phyloP scores from a whole-genome alignment of 1,140 invertebrate species.

The Phymorhynchus buccinoides region DNA sequence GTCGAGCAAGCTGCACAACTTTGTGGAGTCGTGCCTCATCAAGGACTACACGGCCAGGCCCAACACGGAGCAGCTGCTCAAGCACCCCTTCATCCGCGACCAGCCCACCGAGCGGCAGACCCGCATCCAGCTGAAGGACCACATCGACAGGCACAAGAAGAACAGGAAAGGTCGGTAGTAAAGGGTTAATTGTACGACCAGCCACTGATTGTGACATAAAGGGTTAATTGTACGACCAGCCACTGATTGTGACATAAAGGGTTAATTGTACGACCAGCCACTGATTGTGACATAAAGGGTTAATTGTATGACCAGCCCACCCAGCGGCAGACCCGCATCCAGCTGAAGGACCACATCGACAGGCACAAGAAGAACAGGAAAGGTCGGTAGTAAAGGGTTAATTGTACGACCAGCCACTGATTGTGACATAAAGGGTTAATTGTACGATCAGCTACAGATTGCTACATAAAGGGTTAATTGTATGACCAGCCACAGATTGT shows the following conservation, averaged over 20 bases:
- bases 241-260: no score
- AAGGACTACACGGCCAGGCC: slow-evolving; percentile 99
- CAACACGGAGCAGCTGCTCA: slow-evolving; percentile 97
- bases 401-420: no score
- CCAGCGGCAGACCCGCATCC: slow-evolving; percentile 96
- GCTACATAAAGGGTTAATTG: no score
- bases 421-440: no score
- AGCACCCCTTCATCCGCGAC: slow-evolving; percentile 97
- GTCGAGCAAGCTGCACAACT: slow-evolving; percentile 77
- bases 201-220: no score
- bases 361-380: slow-evolving; percentile 76
- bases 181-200: no score
- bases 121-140: slow-evolving; percentile 98
- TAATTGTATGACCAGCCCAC: slow-evolving; percentile 94
- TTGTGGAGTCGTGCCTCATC: slow-evolving; percentile 90
- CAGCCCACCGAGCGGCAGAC: slow-evolving; percentile 98
- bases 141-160: slow-evolving; percentile 88
- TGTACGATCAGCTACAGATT: no score
- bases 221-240: no score
- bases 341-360: slow-evolving; percentile 99
- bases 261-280: no score
- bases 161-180: slow-evolving; percentile 62
- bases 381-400: slow-evolving; percentile 47
- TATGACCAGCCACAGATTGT: no score
- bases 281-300: no score